A percentile compares a stretch with the other conserved stretches of the same genome.
These are phyloP conservation scores for Paradoxurus hermaphroditus DNA, from an alignment of 2,113 vertebrate species.

Conservation along the genomic window DNA sequence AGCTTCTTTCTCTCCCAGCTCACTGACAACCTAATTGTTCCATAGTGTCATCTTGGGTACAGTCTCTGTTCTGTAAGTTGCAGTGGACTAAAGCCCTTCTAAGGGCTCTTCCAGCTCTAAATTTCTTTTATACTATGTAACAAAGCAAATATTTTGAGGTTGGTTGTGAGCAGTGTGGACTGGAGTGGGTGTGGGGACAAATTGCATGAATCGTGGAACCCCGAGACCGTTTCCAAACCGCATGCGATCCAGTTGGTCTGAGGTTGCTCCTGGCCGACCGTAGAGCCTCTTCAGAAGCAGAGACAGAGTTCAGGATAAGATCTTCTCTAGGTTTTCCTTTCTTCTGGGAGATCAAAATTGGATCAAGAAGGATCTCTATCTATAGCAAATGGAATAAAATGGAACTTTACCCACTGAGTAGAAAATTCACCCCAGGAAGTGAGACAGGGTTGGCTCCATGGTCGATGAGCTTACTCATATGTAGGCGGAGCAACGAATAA, in stretches of 20 bases:
- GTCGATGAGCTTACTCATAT: not conserved
- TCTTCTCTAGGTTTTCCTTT: not conserved
- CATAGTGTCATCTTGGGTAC: not conserved
- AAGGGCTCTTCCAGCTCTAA: not conserved
- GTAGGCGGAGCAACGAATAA: not conserved
- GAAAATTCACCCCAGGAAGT: not conserved
- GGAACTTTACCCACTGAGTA: not conserved
- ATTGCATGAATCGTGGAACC: not conserved
- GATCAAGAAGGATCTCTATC: not conserved
- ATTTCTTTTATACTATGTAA: not conserved
- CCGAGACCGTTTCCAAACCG: not conserved
- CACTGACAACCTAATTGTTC: not conserved
- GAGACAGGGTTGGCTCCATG: not conserved
- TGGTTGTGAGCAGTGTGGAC: not conserved
- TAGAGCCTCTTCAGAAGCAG: not conserved
- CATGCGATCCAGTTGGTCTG: not conserved
- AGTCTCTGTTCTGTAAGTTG: not conserved
- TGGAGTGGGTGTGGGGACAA: not conserved
- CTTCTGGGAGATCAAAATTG: not conserved
- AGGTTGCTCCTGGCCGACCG: not conserved
- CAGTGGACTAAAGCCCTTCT: not conserved
- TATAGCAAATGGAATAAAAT: not conserved
- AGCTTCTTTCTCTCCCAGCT: not conserved
- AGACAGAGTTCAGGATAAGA: not conserved
- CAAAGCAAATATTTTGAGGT: not conserved